Percentiles rank a stretch among this genome's conserved stretches.
phyloP scores from a whole-genome alignment of 1,140 invertebrate genomes.

The Chrysoperla carnea region DNA sequence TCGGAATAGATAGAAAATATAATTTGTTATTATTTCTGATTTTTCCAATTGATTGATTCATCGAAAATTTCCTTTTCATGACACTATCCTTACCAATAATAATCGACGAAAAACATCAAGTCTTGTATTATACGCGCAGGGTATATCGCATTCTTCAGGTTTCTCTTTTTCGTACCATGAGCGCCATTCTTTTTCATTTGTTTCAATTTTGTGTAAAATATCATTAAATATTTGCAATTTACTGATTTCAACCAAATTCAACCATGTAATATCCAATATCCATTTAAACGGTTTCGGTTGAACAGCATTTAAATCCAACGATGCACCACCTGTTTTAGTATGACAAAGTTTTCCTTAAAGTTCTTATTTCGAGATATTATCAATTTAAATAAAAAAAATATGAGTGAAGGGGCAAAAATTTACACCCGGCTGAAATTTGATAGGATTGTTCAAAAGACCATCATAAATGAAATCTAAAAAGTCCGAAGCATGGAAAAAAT shows the following conservation, averaged over 20 bases:
- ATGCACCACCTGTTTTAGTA: conserved; percentile 48
- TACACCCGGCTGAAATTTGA: no score
- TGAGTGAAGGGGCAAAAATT: no score
- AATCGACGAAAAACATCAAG: conserved; percentile 83
- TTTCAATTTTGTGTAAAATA: conserved; percentile 65
- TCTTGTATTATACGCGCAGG: conserved; percentile 75
- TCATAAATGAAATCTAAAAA: no score
- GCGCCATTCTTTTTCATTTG: conserved; percentile 79
- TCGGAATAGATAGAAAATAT: no score
- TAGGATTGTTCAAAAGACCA: no score
- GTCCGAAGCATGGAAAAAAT: no score
- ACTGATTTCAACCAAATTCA: conserved; percentile 89
- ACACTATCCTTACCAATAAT: conserved; percentile 44
- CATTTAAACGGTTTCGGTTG: conserved; percentile 84
- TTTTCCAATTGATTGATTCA: no score
- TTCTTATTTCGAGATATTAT: no score
- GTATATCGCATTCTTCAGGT: conserved; percentile 81
- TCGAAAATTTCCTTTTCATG: no score
- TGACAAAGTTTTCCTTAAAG: no score
- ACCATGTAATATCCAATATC: conserved; percentile 92
- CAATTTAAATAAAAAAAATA: no score
- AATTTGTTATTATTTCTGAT: no score
- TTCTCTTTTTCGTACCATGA: conserved; percentile 89
- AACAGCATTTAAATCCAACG: conserved; percentile 83
- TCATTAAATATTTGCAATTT: conserved; percentile 69